These are phyloP conservation scores for Xestoiulus laeticollis DNA, from an alignment of 2,888 invertebrate species.

Conservation along the genomic window DNA sequence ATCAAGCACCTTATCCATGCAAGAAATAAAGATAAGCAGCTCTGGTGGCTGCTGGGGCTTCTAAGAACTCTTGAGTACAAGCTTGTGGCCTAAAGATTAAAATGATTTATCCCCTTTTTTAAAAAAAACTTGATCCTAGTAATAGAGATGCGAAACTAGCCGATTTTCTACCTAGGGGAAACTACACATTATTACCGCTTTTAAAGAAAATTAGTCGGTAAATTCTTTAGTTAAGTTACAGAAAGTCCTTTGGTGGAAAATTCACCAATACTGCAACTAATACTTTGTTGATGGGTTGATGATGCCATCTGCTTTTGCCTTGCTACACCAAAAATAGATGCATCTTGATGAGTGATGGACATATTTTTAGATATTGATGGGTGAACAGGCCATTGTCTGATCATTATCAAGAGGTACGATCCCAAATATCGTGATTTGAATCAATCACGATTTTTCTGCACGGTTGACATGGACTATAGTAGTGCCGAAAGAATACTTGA, in stretches of 20 bases:
- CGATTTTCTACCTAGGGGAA: not conserved
- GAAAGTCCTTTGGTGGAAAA: not conserved
- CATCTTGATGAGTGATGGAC: constrained; percentile 1
- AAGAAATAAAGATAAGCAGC: constrained; percentile 8
- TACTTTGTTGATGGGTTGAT: not conserved
- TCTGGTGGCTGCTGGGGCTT: not conserved
- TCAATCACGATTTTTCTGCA: not conserved
- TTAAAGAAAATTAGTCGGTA: not conserved
- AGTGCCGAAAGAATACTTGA: not conserved
- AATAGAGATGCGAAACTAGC: not conserved
- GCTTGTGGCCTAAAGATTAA: not conserved
- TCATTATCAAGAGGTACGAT: not conserved
- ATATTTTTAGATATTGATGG: not conserved
- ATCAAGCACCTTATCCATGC: constrained; percentile 23
- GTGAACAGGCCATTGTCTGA: not conserved
- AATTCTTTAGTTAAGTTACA: not conserved
- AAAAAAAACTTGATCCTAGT: not conserved
- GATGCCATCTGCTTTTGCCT: not conserved
- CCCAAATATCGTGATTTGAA: not conserved
- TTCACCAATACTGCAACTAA: not conserved
- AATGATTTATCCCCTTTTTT: constrained; percentile 1
- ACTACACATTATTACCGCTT: not conserved
- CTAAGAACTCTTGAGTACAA: not conserved
- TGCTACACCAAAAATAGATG: not conserved
- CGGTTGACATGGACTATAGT: not conserved